Percentiles rank a stretch among this genome's conserved stretches.
phyloP scores from a whole-genome alignment of 2,888 invertebrate species.

The Volucella inanis region DNA sequence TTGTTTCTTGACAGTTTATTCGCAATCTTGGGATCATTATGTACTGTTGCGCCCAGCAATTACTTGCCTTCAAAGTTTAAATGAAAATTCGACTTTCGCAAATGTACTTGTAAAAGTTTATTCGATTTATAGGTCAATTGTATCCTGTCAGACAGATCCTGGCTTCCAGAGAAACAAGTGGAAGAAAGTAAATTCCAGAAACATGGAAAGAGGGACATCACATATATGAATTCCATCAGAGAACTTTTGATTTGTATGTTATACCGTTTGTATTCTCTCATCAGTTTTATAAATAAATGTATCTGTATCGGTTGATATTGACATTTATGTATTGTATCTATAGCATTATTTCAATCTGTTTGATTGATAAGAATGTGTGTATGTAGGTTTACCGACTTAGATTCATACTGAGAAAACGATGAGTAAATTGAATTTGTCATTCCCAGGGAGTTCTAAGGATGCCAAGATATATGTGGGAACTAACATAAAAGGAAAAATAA shows the following conservation, averaged over 20 bases:
- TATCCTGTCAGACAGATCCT: slow-evolving; percentile 53
- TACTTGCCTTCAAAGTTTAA: slow-evolving; percentile 5
- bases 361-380: slow-evolving; percentile 59
- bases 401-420: slow-evolving; percentile 27
- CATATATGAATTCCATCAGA: too few relatives aligned
- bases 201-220: slow-evolving; percentile 22
- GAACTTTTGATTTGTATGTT: slow-evolving; percentile 52
- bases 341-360: slow-evolving; percentile 65
- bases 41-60: not conserved
- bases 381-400: slow-evolving; percentile 8
- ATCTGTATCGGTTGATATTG: not conserved
- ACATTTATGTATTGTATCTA: slow-evolving; percentile 50
- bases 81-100: slow-evolving; percentile 56
- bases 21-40: not conserved
- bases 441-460: slow-evolving; percentile 60
- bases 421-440: slow-evolving; percentile 78
- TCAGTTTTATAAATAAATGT: not conserved
- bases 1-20: slow-evolving; percentile 18
- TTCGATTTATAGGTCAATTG: slow-evolving; percentile 70
- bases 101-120: slow-evolving; percentile 64
- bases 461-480: too few relatives aligned
- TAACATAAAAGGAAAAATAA: too few relatives aligned
- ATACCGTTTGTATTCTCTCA: not conserved
- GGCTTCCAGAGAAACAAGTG: not conserved
- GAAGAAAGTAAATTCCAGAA: slow-evolving; percentile 54